Base-by-base conservation (phyloP, 2,797 vertebrate genomes). In the Myotis daubentonii region DNA sequence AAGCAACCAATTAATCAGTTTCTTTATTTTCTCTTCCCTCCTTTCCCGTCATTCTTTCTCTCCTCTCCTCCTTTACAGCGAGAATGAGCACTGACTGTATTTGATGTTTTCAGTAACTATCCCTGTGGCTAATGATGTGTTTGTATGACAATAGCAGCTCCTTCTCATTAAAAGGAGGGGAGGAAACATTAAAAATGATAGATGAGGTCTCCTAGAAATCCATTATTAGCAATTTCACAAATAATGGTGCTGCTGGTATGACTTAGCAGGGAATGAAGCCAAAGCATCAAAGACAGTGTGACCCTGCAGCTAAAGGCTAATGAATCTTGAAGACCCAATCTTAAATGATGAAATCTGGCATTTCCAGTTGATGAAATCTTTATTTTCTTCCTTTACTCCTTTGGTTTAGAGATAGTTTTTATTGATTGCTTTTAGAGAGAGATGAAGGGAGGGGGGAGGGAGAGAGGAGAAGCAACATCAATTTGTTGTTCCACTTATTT, bases 141-240 rank as follows among this genome's bases (percentile, higher is more conserved):
- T 94, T 7, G 6, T 74, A 11, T 93, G 94, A 95, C 81, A 89
- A 36, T 74, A 65, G 60, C 36, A 79, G 60, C 47, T 28, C 41
- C n/a, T 91, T 96, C 70, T 90, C 76, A 70, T 96, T 97, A 92
- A 91, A 87, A 89, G 44, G 60, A 91, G 70, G 71, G 85, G 88
- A 84, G 93, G 70, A 94, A 91, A 81, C 90, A 92, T 93, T 97
- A 96, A 96, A 96, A 94, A 81, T 97, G 96, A 97, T 97, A 89
- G 47, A 98, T 94, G 91, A 96, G 44, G 23, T 65, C 89, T 95
- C 51, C 89, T 78, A 79, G 84, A 90, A 95, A 92, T 76, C 88
- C 96, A 97, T 97, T 92, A 96, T 97, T 97, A 68, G 70, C 93
- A 95, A 93, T 97, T 95, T 86, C 84, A 70, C 88, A 93, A 87